Conservation (phyloP, 2,113 vertebrate genomes). For the Catharus bicknelli region DNA sequence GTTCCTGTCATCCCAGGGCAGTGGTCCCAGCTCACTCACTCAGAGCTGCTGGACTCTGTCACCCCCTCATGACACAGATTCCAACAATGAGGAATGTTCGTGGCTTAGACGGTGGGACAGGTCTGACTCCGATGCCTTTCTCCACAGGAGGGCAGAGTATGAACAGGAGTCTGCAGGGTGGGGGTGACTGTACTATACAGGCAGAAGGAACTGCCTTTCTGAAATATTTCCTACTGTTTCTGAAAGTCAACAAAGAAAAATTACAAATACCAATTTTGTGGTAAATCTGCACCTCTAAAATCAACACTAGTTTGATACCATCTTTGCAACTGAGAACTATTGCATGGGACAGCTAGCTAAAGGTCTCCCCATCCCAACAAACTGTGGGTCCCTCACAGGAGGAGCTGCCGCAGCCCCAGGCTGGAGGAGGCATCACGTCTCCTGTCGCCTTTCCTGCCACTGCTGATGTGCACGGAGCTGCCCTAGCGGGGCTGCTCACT, state of each 20-base stretch:
- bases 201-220: not conserved
- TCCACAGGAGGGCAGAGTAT: not conserved
- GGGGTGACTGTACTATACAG: not conserved
- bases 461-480: not conserved
- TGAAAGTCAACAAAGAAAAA: not conserved
- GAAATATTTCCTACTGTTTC: not conserved
- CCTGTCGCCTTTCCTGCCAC: not conserved
- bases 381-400: not conserved
- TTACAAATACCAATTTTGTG: not conserved
- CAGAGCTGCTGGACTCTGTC: fast-evolving
- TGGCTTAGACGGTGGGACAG: fast-evolving
- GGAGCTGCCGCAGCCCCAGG: not conserved
- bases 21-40: too few relatives aligned
- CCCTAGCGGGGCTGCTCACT: not conserved
- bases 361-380: not conserved
- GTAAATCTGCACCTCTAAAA: not conserved
- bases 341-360: fast-evolving
- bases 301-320: not conserved
- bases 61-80: not conserved
- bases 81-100: fast-evolving
- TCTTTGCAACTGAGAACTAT: not conserved
- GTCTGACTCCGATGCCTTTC: not conserved
- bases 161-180: not conserved
- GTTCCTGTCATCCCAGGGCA: fast-evolving
- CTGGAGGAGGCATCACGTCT: not conserved